Conservation (phyloP, 2,797 vertebrate genomes). For the Threskiornis aethiopicus region DNA sequence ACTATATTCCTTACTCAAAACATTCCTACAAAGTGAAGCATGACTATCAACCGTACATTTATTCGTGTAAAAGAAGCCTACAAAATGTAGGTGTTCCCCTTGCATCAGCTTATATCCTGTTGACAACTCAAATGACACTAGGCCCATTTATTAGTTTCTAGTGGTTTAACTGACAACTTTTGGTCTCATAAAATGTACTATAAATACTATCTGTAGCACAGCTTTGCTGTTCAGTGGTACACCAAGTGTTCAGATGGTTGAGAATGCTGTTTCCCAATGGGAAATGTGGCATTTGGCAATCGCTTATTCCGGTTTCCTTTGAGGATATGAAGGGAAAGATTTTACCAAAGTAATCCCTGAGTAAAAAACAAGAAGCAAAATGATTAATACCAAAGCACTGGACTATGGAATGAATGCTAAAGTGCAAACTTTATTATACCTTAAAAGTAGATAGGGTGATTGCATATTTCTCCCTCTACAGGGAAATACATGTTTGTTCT, state of each 20-base stretch:
- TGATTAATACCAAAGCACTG: not conserved
- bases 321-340: conserved; percentile 9
- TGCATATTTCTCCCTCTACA: not conserved
- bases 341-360: not conserved
- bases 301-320: conserved; percentile 15
- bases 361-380: not conserved
- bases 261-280: conserved; percentile 50
- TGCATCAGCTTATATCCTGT: conserved; percentile 69
- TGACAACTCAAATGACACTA: conserved; percentile 63
- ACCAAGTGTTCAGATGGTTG: conserved; percentile 36
- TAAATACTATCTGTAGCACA: conserved; percentile 51
- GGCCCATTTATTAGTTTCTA: conserved; percentile 64
- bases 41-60: not conserved
- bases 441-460: not conserved
- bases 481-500: conserved; percentile 11
- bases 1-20: conserved; percentile 48
- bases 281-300: conserved; percentile 35
- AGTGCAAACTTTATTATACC: not conserved
- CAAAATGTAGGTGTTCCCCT: conserved; percentile 62
- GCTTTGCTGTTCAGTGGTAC: conserved; percentile 28
- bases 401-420: not conserved
- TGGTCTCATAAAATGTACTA: conserved; percentile 65
- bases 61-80: not conserved
- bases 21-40: conserved; percentile 14
- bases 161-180: conserved; percentile 72